Percentiles rank a stretch among this genome's conserved stretches.
phyloP scores from a whole-genome alignment of 2,797 vertebrate genomes.

The Chelon labrosus region DNA sequence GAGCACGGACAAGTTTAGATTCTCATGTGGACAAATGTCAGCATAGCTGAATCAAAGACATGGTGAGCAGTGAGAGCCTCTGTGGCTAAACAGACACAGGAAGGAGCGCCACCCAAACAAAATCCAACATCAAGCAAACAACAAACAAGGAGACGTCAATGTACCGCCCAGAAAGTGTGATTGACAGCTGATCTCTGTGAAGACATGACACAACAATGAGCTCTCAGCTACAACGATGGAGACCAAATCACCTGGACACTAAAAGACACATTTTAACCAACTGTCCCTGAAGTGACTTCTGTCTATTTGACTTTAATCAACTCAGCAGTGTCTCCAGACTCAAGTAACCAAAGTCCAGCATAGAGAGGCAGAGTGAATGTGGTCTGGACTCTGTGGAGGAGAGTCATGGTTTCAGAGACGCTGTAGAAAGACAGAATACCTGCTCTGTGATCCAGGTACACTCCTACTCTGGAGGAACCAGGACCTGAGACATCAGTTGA shows the following conservation, averaged over 20 bases:
- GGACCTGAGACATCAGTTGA: not conserved
- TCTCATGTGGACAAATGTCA: too few relatives aligned
- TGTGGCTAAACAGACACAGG: not conserved
- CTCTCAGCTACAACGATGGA: not conserved
- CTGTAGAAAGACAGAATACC: not conserved
- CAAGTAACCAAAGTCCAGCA: not conserved
- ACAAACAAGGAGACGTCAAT: not conserved
- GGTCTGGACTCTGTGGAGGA: conserved; percentile 3
- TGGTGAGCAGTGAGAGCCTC: not conserved
- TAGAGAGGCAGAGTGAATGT: not conserved
- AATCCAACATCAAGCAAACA: not conserved
- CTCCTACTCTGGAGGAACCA: not conserved
- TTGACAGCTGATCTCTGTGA: not conserved
- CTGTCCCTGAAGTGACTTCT: not conserved
- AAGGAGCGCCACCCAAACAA: not conserved
- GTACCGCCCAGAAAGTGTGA: not conserved
- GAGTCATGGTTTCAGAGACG: too few relatives aligned
- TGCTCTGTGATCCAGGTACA: not conserved
- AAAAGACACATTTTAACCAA: not conserved
- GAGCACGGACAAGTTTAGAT: too few relatives aligned
- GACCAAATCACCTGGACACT: not conserved
- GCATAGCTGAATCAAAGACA: not conserved
- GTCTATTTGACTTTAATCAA: not conserved
- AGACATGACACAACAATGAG: too few relatives aligned
- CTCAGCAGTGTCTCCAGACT: not conserved